Percentiles rank a stretch among this genome's conserved stretches.
Conservation (phyloP, 2,888 invertebrate genomes). For the Drosophila flavopinicola region DNA sequence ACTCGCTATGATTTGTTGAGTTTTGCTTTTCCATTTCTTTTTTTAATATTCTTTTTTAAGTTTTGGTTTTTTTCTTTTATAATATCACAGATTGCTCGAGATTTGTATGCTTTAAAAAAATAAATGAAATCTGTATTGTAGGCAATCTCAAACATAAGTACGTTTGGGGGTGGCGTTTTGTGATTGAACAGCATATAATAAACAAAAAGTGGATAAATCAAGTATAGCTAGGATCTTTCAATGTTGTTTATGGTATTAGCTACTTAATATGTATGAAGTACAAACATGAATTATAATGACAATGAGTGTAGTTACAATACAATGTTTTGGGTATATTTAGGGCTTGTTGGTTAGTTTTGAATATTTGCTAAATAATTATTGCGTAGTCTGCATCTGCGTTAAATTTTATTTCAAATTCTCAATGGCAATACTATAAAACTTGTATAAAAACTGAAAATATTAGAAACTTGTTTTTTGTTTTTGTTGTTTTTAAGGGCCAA, state of each 20-base stretch:
- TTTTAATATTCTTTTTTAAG: no score
- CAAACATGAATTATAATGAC: constrained; percentile 49
- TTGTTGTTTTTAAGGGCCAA: constrained; percentile 49
- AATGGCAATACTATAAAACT: constrained; percentile 28
- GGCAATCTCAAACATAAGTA: constrained; percentile 74
- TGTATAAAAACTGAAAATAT: constrained; percentile 53
- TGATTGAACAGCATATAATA: constrained; percentile 14
- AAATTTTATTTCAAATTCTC: constrained; percentile 9
- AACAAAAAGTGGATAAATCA: constrained; percentile 45
- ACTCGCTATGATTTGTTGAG: constrained; percentile 29
- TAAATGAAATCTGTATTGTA: constrained; percentile 46
- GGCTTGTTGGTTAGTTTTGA: constrained; percentile 12
- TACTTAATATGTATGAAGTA: constrained; percentile 54
- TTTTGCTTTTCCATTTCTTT: constrained; percentile 27
- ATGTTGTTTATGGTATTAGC: constrained; percentile 56
- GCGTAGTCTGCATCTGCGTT: constrained; percentile 27
- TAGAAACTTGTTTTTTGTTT: constrained; percentile 20
- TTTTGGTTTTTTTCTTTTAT: constrained; percentile 57
- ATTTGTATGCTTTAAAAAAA: constrained; percentile 68
- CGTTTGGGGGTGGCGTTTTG: constrained; percentile 29
- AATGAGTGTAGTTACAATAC: constrained; percentile 38
- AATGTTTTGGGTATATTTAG: constrained; percentile 27
- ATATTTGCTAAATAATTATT: constrained; percentile 40
- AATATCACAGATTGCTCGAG: constrained; percentile 84
- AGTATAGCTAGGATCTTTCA: constrained; percentile 4